A percentile compares a stretch with the other conserved stretches of the same genome.
These are phyloP conservation scores for Myanophis thanlyinensis DNA, from an alignment of 2,113 vertebrate species.

Conservation along the genomic window DNA sequence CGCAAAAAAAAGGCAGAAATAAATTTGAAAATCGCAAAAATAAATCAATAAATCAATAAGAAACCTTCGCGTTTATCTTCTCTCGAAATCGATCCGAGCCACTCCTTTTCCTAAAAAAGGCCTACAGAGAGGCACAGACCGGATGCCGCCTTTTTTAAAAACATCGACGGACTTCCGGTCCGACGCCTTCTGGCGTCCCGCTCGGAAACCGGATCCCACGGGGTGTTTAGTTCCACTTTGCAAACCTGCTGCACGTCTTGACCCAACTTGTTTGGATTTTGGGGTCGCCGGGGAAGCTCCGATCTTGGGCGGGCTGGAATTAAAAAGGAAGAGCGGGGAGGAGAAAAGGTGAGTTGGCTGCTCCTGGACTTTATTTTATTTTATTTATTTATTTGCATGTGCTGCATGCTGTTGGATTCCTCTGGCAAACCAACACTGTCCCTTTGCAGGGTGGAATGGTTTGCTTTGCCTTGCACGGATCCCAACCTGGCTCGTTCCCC, in stretches of 20 bases:
- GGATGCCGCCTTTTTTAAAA: neutral
- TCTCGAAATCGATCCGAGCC: neutral
- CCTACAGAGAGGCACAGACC: neutral
- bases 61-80: neutral
- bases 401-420: neutral
- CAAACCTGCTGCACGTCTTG: neutral
- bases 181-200: neutral
- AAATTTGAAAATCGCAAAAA: neutral
- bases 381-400: too few species aligned
- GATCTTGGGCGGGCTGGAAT: neutral
- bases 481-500: neutral
- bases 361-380: too few species aligned
- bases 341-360: neutral
- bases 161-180: neutral
- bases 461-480: neutral
- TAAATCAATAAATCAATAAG: too few species aligned
- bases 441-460: neutral
- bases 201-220: neutral
- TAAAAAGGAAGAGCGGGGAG: neutral
- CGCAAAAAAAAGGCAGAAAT: neutral
- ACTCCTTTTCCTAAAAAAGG: neutral
- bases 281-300: neutral
- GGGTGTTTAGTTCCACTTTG: neutral
- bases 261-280: neutral
- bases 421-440: neutral